Evolutionary conservation across 2,113 vertebrate species (phyloP).

Genomic region (Scartelaos histophorus): DNA sequence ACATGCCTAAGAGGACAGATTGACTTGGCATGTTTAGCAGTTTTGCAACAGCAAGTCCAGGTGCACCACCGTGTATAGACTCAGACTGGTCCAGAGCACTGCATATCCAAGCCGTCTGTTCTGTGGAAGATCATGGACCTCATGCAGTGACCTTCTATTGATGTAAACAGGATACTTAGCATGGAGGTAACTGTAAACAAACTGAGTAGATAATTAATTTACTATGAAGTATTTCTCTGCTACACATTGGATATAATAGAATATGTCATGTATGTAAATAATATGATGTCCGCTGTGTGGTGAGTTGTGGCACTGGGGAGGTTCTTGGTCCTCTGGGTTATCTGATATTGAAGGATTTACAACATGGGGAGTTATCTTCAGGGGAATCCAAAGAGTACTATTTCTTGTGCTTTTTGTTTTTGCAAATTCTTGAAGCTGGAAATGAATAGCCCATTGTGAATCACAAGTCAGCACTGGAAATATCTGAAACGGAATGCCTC

Average conservation of each 20-base stretch:
- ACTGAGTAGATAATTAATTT: not conserved
- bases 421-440: not conserved
- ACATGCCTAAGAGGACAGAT: not conserved
- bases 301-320: not conserved
- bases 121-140: not conserved
- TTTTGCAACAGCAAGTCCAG: not conserved
- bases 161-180: not conserved
- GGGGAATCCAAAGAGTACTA: not conserved
- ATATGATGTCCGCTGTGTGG: not conserved
- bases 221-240: not conserved
- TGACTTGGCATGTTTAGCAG: slow-evolving; percentile 4
- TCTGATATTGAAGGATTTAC: not conserved
- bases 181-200: not conserved
- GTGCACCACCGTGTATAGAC: not conserved
- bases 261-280: not conserved
- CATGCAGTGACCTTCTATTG: not conserved
- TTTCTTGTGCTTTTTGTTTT: not conserved
- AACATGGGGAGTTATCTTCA: not conserved
- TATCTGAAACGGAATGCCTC: not conserved
- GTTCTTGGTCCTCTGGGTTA: not conserved
- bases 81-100: not conserved
- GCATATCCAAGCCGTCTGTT: not conserved
- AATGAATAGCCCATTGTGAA: not conserved
- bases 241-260: not conserved
- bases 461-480: not conserved